Conservation (phyloP, 2,797 vertebrate species). For the Monodelphis domestica region DNA sequence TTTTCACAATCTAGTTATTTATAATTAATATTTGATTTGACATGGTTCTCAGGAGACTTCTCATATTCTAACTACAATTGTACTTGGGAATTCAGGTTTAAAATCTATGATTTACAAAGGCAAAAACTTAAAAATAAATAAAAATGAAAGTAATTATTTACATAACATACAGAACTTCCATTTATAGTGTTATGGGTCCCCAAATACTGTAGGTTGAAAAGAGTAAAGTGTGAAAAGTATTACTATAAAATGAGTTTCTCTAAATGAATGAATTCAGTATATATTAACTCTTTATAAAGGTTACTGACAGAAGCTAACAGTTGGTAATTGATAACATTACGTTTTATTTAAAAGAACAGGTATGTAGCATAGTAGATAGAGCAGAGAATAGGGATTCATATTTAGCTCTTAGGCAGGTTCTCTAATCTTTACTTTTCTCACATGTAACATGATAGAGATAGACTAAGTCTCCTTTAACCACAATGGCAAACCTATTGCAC, state of each 20-base stretch:
- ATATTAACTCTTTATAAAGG: not conserved
- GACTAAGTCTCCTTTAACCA: too few species aligned
- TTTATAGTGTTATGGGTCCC: not conserved
- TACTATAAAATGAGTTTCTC: conserved; percentile 16
- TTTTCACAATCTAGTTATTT: conserved; percentile 33
- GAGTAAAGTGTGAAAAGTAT: not conserved
- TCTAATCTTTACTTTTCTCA: not conserved
- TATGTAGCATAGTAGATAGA: not conserved
- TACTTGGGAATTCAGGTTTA: conserved; percentile 24
- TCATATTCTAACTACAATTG: not conserved
- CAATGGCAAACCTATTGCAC: too few species aligned
- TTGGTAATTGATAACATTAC: not conserved
- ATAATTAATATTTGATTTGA: conserved; percentile 24
- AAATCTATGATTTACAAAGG: not conserved
- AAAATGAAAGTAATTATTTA: not conserved
- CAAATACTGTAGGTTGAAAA: conserved; percentile 36
- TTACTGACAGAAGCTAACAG: not conserved
- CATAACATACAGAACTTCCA: conserved; percentile 13
- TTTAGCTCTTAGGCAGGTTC: not conserved
- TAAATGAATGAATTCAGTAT: conserved; percentile 7
- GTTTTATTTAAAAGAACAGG: not conserved
- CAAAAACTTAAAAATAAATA: conserved; percentile 5
- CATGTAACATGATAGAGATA: not conserved
- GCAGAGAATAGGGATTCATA: not conserved
- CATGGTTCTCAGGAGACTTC: not conserved